Percentiles rank a stretch among this genome's conserved stretches.
These are phyloP conservation scores for Amphiura filiformis DNA, from an alignment of 35 echinoderm and acorn worm genomes.

Conservation along the genomic window DNA sequence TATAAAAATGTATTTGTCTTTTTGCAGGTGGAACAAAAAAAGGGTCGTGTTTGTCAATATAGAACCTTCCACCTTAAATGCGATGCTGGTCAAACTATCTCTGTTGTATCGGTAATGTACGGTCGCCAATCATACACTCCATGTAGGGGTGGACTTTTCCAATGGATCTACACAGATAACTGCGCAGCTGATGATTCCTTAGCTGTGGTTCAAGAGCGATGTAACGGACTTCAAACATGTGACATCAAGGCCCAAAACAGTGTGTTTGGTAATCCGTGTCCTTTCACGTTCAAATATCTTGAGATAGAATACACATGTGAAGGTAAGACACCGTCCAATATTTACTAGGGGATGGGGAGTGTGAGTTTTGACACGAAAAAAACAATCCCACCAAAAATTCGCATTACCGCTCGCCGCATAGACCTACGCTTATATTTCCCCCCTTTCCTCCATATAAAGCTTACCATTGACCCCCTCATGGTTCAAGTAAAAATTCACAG, in stretches of 20 bases:
- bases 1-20: too few species aligned
- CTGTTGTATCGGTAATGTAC: slow-evolving; percentile 14
- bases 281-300: slow-evolving; percentile 32
- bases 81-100: not conserved
- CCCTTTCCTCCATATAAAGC: too few species aligned
- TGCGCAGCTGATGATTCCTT: not conserved
- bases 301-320: slow-evolving; percentile 37
- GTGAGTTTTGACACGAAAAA: too few species aligned
- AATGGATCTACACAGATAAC: not conserved
- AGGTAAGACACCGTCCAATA: too few species aligned
- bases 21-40: too few species aligned
- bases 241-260: slow-evolving; percentile 2
- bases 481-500: too few species aligned
- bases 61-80: not conserved
- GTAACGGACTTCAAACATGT: slow-evolving; percentile 9
- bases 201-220: not conserved
- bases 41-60: not conserved
- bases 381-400: too few species aligned
- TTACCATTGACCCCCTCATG: too few species aligned
- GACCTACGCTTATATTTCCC: too few species aligned
- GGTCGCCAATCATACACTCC: not conserved
- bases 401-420: too few species aligned
- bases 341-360: too few species aligned
- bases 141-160: not conserved
- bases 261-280: slow-evolving; percentile 41